Percentiles rank a stretch among this genome's conserved stretches.
These are phyloP conservation scores for Trachelus troglodyta DNA, from an alignment of 2,888 invertebrate species.

Conservation along the genomic window DNA sequence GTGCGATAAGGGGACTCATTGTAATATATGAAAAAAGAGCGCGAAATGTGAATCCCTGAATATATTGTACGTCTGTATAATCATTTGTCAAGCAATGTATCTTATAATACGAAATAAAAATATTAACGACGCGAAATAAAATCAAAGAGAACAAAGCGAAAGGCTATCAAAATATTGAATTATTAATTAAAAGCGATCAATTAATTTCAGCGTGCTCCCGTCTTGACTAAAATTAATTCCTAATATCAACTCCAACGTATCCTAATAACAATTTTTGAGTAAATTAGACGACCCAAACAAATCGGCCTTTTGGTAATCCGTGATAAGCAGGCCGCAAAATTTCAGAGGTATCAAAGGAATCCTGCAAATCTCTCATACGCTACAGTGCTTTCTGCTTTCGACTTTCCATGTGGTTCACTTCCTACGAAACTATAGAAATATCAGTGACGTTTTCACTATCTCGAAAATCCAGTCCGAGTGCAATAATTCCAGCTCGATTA, in stretches of 20 bases:
- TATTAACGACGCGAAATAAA: constrained; percentile 25
- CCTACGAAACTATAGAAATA: too few relatives aligned
- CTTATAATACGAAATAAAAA: constrained; percentile 60
- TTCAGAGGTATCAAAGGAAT: too few relatives aligned
- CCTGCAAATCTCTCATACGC: too few relatives aligned
- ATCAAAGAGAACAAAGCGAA: background rate
- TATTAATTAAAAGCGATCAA: background rate
- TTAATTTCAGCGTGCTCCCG: background rate
- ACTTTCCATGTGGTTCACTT: too few relatives aligned
- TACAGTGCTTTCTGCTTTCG: too few relatives aligned
- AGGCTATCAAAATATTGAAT: background rate
- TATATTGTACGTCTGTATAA: constrained; percentile 64
- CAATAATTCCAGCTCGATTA: too few relatives aligned
- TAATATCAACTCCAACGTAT: background rate
- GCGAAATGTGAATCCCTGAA: constrained; percentile 31
- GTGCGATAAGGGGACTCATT: constrained; percentile 31
- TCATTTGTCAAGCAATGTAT: constrained; percentile 64
- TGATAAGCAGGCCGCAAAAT: too few relatives aligned
- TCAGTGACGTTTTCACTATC: too few relatives aligned
- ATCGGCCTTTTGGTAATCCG: too few relatives aligned
- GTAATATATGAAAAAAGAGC: constrained; percentile 46
- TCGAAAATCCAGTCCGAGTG: too few relatives aligned
- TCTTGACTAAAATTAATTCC: background rate
- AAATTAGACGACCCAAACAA: background rate
- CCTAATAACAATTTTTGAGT: background rate